phyloP scores from a whole-genome alignment of 2,797 vertebrate genomes.

The Emys orbicularis region DNA sequence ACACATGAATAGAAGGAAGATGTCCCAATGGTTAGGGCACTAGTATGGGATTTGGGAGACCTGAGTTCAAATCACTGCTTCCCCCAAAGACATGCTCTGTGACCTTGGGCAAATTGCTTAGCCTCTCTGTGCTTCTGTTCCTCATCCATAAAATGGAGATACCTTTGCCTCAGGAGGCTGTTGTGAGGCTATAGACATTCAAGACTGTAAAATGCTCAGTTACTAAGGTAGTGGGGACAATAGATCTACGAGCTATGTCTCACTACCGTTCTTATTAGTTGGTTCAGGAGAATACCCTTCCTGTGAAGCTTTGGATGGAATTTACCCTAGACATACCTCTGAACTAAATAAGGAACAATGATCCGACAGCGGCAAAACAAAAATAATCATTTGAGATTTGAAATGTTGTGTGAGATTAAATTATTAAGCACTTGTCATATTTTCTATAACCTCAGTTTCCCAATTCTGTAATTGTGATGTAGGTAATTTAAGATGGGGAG shows the following conservation, averaged over 20 bases:
- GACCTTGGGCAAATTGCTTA: neutral
- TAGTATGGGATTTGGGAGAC: neutral
- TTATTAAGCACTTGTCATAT: conserved; percentile 56
- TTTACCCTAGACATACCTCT: neutral
- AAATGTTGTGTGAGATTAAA: conserved; percentile 62
- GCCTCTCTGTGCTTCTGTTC: neutral
- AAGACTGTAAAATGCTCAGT: neutral
- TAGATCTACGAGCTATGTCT: neutral
- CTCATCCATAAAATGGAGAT: neutral
- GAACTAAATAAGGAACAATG: conserved; percentile 29
- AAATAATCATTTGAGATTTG: conserved; percentile 24
- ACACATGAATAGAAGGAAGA: neutral
- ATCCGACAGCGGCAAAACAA: neutral
- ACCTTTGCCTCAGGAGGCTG: neutral
- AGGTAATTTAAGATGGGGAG: neutral
- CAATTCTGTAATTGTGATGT: neutral
- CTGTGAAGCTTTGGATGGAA: neutral
- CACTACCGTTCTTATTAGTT: neutral
- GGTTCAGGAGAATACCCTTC: neutral
- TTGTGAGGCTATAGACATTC: neutral
- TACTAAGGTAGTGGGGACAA: neutral
- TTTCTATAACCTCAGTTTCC: conserved; percentile 18
- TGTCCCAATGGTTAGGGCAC: neutral
- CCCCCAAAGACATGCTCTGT: neutral
- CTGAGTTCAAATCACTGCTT: neutral